Evolutionary conservation across 2,888 invertebrate species (phyloP), one percentile per base, ranked within the genome.

Genomic region (Patella caerulea): DNA sequence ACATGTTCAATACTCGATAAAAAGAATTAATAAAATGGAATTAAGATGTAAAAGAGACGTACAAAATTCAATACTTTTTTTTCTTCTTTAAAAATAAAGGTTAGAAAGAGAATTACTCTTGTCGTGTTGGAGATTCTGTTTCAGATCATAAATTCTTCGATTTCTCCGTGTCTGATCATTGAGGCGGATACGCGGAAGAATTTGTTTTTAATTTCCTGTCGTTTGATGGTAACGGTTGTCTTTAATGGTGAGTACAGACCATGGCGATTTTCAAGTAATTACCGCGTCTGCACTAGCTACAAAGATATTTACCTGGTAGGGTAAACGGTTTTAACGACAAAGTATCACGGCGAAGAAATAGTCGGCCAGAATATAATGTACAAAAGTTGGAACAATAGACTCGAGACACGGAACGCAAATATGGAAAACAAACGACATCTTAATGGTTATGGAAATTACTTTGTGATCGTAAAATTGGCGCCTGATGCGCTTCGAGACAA

Each of bases 401-500:
- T 19, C 65, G 65, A 65, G 65, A 65, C 65, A 65, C 65, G 65
- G 65, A 65, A 65, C 65, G 65, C 65, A 65, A 65, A 65, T 65
- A 65, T 65, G 24, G 65, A 65, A 65, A 24, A 24, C 19, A 65
- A 65, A 65, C 24, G 65, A 65, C 24, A 65, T 65, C 65, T 65
- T 65, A 24, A 65, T 65, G 65, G 24, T 65, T 65, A 65, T 65
- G 65, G 65, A 65, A 65, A 65, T 65, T 65, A 65, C 65, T 65
- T 65, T 65, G 65, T 65, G 65, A 24, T 65, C 14, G 65, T 65
- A 65, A 65, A 65, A 24, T 24, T 24, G 65, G 24, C 65, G 65
- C 65, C 65, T 65, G 65, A 65, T 65, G 65, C 65, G 65, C n/a
- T 65, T 65, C 24, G 65, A 65, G 65, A 65, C 65, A 65, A 65